phyloP scores from a whole-genome alignment of 2,113 vertebrate species.

The Paramormyrops kingsleyae region DNA sequence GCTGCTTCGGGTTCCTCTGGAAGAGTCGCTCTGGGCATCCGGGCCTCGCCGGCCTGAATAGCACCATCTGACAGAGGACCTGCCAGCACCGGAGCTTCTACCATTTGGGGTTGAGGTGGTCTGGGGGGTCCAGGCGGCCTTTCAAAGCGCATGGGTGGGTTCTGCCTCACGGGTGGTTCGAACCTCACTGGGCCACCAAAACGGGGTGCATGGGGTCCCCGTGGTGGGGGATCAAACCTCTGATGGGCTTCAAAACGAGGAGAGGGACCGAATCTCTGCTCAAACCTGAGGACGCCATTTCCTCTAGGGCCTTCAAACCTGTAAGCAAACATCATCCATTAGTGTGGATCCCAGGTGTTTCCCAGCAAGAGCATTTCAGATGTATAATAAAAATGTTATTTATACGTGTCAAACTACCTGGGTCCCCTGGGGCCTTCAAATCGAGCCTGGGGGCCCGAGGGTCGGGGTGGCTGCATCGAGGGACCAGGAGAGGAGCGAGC shows the following conservation, averaged over 20 bases:
- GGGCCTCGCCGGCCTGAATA: constrained; percentile 16
- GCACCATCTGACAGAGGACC: constrained; percentile 25
- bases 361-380: neutral
- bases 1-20: constrained; percentile 14
- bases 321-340: constrained; percentile 22
- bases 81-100: constrained; percentile 23
- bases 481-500: constrained; percentile 30
- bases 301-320: constrained; percentile 79
- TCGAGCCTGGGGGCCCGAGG: constrained; percentile 60
- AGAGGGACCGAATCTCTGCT: constrained; percentile 48
- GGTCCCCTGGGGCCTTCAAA: constrained; percentile 69
- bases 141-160: constrained; percentile 11
- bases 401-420: constrained; percentile 57
- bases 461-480: constrained; percentile 46
- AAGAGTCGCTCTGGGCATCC: constrained; percentile 20
- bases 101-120: constrained; percentile 17
- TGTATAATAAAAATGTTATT: neutral
- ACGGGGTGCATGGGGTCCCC: constrained; percentile 26
- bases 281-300: constrained; percentile 61
- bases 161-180: constrained; percentile 35
- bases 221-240: constrained; percentile 25
- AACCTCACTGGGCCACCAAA: constrained; percentile 42
- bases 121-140: constrained; percentile 25
- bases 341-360: neutral
- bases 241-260: constrained; percentile 37